phyloP scores from a whole-genome alignment of 2,888 invertebrate genomes.

The Stenchaetothrips biformis region DNA sequence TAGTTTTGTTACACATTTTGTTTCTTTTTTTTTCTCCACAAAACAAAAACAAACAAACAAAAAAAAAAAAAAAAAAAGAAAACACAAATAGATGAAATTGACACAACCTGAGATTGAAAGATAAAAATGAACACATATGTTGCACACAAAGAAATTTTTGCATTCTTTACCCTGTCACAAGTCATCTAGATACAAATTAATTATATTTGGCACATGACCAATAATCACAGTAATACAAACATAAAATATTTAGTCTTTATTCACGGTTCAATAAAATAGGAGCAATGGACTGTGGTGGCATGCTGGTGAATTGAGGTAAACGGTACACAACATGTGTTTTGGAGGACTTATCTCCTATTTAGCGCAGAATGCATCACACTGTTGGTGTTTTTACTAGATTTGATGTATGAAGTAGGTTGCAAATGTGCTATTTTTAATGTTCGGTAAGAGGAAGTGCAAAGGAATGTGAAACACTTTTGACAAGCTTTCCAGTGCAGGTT shows the following conservation, averaged over 20 bases:
- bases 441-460: not conserved
- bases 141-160: no score
- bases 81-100: no score
- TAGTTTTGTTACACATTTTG: no score
- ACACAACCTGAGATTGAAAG: no score
- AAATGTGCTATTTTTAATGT: slow-evolving; percentile 7
- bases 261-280: not conserved
- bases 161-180: no score
- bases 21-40: not conserved
- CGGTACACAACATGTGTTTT: not conserved
- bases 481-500: slow-evolving; percentile 8
- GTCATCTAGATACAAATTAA: no score
- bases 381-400: not conserved
- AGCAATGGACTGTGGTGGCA: slow-evolving; percentile 14
- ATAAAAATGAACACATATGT: no score
- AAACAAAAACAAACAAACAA: not conserved
- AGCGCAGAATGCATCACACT: not conserved
- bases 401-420: not conserved
- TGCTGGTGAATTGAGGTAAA: slow-evolving; percentile 9
- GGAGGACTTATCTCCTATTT: not conserved
- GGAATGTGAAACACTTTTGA: slow-evolving; percentile 8
- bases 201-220: no score
- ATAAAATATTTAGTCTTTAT: no score
- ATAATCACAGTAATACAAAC: no score
- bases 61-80: not conserved